Conservation (phyloP, 2,797 vertebrate genomes). For the Micrastur ruficollis region DNA sequence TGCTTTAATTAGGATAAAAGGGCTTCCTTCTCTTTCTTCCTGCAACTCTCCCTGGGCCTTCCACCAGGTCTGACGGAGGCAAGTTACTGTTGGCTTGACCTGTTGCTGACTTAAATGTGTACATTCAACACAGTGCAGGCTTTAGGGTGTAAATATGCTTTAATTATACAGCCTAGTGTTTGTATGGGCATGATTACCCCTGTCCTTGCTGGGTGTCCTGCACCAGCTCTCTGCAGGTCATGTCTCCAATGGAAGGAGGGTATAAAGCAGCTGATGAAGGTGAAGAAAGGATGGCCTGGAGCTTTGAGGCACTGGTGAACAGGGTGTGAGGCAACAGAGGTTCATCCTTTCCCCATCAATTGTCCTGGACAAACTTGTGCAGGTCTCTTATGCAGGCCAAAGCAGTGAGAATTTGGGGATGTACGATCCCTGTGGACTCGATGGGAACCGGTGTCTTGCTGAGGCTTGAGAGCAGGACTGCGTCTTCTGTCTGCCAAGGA, state of each 20-base stretch:
- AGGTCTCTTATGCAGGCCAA: background rate
- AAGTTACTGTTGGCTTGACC: background rate
- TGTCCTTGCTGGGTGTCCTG: background rate
- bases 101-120: background rate
- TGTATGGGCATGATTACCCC: background rate
- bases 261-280: background rate
- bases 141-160: background rate
- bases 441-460: background rate
- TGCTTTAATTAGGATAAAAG: constrained; percentile 25
- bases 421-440: fast-evolving
- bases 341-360: background rate
- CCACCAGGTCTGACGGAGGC: background rate
- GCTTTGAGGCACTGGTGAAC: background rate
- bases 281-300: background rate
- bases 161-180: background rate
- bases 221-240: background rate
- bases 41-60: background rate
- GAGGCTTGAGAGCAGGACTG: background rate
- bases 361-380: fast-evolving
- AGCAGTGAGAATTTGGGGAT: background rate
- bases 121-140: background rate
- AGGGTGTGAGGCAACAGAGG: background rate
- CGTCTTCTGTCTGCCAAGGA: background rate
- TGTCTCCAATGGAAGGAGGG: background rate
- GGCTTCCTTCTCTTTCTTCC: background rate